phyloP scores from a whole-genome alignment of 1,140 invertebrate species.

The Pissodes strobi region DNA sequence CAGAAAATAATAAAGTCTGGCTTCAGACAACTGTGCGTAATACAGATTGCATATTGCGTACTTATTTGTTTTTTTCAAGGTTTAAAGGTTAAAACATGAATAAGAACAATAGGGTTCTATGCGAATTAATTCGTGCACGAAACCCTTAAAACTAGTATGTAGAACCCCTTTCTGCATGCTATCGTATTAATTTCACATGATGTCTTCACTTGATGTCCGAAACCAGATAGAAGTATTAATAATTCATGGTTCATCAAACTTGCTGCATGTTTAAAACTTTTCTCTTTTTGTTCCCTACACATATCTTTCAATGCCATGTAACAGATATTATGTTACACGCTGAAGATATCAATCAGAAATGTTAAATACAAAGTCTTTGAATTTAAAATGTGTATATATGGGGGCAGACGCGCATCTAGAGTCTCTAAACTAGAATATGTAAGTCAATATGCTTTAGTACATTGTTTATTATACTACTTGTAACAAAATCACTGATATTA shows the following conservation, averaged over 20 bases:
- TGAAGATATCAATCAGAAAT: slow-evolving; percentile 19
- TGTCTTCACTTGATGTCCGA: slow-evolving; percentile 1
- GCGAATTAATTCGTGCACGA: too few species aligned
- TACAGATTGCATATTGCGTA: too few species aligned
- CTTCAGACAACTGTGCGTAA: too few species aligned
- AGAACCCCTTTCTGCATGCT: too few species aligned
- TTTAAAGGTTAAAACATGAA: too few species aligned
- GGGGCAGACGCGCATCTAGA: not conserved
- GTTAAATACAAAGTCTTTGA: slow-evolving; percentile 5
- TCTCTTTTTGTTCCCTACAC: slow-evolving; percentile 10
- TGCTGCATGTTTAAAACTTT: slow-evolving; percentile 11
- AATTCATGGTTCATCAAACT: slow-evolving; percentile 23
- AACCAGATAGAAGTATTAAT: slow-evolving; percentile 9
- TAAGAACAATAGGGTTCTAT: too few species aligned
- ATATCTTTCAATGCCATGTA: slow-evolving; percentile 17
- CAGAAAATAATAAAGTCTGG: too few species aligned
- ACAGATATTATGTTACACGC: slow-evolving; percentile 18
- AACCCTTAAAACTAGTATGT: too few species aligned
- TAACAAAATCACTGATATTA: too few species aligned
- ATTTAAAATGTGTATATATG: slow-evolving; percentile 3
- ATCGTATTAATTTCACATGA: too few species aligned
- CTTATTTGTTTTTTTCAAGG: too few species aligned
- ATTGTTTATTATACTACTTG: too few species aligned
- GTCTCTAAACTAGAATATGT: not conserved
- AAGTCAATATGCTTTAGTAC: not conserved